Evolutionary conservation across 1,140 invertebrate species (phyloP), one percentile per base, ranked within the genome.

Genomic region (Neodiprion fabricii): DNA sequence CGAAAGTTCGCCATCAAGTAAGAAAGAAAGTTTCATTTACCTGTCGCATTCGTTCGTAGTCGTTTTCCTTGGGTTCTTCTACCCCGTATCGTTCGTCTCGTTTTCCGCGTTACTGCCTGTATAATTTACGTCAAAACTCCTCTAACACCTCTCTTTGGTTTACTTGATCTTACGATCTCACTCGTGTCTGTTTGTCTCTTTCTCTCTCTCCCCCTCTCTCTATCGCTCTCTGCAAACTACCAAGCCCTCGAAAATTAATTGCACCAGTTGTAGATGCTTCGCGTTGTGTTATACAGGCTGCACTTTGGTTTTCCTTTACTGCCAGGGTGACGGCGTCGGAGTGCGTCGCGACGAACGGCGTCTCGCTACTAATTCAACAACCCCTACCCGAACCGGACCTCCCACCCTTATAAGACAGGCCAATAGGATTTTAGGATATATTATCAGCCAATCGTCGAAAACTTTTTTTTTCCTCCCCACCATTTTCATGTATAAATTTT

Each of bases 361-460:
- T 82, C 75, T 74, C 76, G 76, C 76, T 83, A 82, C 79, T 85
- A 80, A 84, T 84, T 84, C 83, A 82, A 73, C 82, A 81, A 82
- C 82, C 84, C 84, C 83, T 85, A 85, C 84, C 80, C 73, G 67
- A 9, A 11, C 10, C 61, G 17, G 61, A 66, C 48, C 72, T 72
- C 68, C 79, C 73, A 75, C 77, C 68, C 68, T 65, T 71, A 69
- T 68, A 21, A 10, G 53, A 50, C 50, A 53, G 73, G 47, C 78
- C 81, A 81, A 81, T 78, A 74, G 72, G 48, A 48, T 70, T 73
- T 53, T 68, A n/a, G 67, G 75, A 75, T 48, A 48, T 74, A 40
- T 4, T 14, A 67, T 12, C 9, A 70, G n/a, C 53, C 53, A 61
- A 61, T 61, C 11, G 28, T 40, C 28, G 53, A 14, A 61, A 61